These are phyloP conservation scores for Acanthurus tractus DNA, from an alignment of 2,797 vertebrate genomes.

Conservation along the genomic window DNA sequence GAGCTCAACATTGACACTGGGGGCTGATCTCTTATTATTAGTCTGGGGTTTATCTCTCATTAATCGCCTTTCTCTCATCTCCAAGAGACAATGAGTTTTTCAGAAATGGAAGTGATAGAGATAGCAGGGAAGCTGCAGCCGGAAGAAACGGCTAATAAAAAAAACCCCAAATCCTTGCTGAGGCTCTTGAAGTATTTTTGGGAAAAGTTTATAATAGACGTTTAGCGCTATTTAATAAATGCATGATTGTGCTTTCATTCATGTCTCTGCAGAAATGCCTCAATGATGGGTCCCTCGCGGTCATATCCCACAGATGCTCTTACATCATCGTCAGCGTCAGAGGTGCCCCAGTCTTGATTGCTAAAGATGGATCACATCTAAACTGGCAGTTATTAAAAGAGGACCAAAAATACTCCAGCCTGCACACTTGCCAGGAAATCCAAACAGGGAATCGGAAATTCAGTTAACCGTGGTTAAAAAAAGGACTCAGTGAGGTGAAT, in stretches of 20 bases:
- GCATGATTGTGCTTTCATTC: slow-evolving; percentile 13
- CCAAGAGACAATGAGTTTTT: slow-evolving; percentile 54
- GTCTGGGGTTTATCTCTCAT: slow-evolving; percentile 63
- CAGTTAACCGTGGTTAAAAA: slow-evolving; percentile 37
- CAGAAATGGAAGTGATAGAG: slow-evolving; percentile 37
- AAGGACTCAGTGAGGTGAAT: slow-evolving; percentile 29
- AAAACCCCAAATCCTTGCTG: background rate
- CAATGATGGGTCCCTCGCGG: slow-evolving; percentile 23
- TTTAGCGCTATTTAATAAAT: background rate
- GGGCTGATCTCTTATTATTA: slow-evolving; percentile 48
- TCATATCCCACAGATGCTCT: slow-evolving; percentile 40
- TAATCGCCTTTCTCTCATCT: slow-evolving; percentile 67
- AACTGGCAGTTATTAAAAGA: slow-evolving; percentile 70
- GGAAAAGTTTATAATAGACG: background rate
- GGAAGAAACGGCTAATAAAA: background rate
- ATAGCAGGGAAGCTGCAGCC: slow-evolving; percentile 1
- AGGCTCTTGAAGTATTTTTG: background rate
- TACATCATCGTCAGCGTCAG: slow-evolving; percentile 68
- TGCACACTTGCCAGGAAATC: slow-evolving; percentile 46
- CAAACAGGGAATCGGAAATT: slow-evolving; percentile 50
- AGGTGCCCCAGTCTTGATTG: slow-evolving; percentile 43
- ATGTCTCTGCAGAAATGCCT: slow-evolving; percentile 15
- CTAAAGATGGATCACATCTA: slow-evolving; percentile 66
- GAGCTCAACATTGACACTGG: slow-evolving; percentile 37
- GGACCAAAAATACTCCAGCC: slow-evolving; percentile 54